Conservation (phyloP, 2,888 invertebrate species). For the Mimachlamys varia region DNA sequence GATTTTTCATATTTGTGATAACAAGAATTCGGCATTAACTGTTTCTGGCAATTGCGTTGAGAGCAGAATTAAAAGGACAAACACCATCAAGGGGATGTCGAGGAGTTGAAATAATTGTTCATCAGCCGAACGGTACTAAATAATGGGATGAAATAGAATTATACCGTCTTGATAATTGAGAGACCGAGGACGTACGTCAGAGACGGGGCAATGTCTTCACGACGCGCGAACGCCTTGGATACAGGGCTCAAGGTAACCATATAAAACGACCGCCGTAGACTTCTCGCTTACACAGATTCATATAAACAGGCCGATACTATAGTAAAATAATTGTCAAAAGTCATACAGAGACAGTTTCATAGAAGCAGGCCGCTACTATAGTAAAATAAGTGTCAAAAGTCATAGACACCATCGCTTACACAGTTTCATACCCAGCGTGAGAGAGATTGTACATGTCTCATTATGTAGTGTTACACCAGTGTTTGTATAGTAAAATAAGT, state of each 20-base stretch:
- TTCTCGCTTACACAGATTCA: not conserved
- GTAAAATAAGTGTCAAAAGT: no score
- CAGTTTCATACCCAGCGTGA: no score
- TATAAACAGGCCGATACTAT: not conserved
- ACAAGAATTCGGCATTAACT: not conserved
- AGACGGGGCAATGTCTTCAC: not conserved
- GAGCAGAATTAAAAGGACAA: conserved; percentile 7
- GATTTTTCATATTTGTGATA: not conserved
- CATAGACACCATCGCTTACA: no score
- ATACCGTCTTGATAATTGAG: not conserved
- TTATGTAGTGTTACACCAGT: no score
- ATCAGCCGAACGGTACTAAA: not conserved
- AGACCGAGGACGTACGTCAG: not conserved
- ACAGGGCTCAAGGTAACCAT: not conserved
- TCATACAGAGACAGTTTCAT: not conserved
- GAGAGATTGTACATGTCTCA: no score
- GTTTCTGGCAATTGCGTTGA: not conserved
- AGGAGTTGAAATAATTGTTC: conserved; percentile 23
- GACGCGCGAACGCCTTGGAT: not conserved
- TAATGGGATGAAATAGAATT: conserved; percentile 21
- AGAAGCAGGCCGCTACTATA: no score
- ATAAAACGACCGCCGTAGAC: not conserved
- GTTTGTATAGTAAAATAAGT: no score
- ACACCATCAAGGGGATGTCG: not conserved
- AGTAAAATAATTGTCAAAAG: not conserved